Base-by-base conservation (phyloP, 1,140 invertebrate genomes). In the Radopholus similis region DNA sequence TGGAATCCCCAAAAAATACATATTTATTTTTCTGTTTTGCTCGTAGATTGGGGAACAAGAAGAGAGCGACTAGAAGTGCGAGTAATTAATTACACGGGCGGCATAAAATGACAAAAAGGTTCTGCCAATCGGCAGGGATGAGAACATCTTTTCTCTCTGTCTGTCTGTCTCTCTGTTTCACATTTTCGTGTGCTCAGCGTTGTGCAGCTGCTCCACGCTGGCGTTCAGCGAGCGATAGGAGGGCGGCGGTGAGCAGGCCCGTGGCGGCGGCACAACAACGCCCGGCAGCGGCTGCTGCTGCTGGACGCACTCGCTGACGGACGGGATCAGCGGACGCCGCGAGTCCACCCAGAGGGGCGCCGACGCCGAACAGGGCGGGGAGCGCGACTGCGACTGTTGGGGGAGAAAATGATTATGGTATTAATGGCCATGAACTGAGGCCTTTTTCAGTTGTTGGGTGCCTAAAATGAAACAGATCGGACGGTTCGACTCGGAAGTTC, bases 181-280 rank as follows among this genome's bases (percentile, higher is more conserved):
- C 47, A 51, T 51, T 51, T 51, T 51, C 23, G 47, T 51, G 47
- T 51, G 8, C 18, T 21, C 47, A 21, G 47, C n/a, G n/a, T n/a
- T n/a, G n/a, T n/a, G 30, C 47, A 51, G 4, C 9, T 15, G 47
- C n/a, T 71, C 72, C 37, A 73, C 18, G 18, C 66, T 75, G 15
- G 47, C 62, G 21, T 68, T 66, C 28, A 37, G 30, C 28, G 72
- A 75, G 21, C 73, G 68, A 60, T 73, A 73, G n/a, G 72, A 75
- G 18, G 72, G 72, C 18, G 72, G 72, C 21, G 72, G 72, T 23
- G 59, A 66, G 58, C 40, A 57, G 0, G 73, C 9, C 30, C 18
- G 47, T 9, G 37, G 65, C 35, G 34, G 54, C 34, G 40, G 34
- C 13, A 30, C 37, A 15, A 76, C 72, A 28, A 53, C 11, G n/a